phyloP scores from a whole-genome alignment of 2,113 vertebrate species.

The Athene cunicularia region DNA sequence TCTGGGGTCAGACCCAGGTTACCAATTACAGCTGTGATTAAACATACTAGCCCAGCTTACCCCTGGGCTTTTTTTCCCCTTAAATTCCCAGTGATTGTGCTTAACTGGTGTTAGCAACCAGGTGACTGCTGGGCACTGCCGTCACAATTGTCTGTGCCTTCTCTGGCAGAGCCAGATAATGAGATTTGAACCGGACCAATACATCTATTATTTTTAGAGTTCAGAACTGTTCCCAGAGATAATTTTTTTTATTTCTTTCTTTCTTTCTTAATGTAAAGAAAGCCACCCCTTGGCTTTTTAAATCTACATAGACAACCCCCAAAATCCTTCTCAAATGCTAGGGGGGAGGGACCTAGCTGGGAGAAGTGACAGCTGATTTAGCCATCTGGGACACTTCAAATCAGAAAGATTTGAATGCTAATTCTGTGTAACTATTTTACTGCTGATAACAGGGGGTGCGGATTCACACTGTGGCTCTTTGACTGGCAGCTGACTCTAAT shows the following conservation, averaged over 20 bases:
- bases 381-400: not conserved
- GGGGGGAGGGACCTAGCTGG: not conserved
- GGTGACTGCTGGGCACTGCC: not conserved
- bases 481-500: not conserved
- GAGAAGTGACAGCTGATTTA: not conserved
- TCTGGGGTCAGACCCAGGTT: conserved; percentile 42
- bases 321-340: not conserved
- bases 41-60: not conserved
- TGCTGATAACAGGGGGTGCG: not conserved
- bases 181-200: not conserved
- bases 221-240: not conserved
- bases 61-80: not conserved
- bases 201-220: not conserved
- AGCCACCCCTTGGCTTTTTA: not conserved
- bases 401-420: not conserved
- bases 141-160: not conserved
- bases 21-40: conserved; percentile 27
- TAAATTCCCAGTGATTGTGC: not conserved
- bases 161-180: not conserved
- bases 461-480: not conserved
- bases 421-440: not conserved
- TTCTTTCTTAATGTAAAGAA: rapidly evolving
- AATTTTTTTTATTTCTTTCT: not conserved
- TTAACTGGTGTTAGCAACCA: not conserved
- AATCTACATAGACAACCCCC: not conserved